These are phyloP conservation scores for Bergia sp. DNA, from an alignment of 92 coral and sea anemone genomes.

Conservation along the genomic window DNA sequence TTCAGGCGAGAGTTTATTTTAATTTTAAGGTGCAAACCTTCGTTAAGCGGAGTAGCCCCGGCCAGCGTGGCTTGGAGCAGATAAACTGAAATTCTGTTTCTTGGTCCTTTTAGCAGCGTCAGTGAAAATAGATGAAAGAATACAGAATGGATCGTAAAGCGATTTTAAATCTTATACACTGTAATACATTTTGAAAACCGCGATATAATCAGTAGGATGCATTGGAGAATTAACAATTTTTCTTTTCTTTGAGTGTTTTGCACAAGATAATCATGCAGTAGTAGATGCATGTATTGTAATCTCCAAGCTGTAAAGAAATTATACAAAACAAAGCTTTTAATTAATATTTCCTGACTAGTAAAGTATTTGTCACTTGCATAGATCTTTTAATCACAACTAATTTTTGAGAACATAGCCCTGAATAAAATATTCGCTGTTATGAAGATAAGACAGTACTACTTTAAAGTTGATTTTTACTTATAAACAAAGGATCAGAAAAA, in stretches of 20 bases:
- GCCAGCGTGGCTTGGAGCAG: not conserved
- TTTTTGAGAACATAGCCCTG: not conserved
- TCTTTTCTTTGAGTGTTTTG: not conserved
- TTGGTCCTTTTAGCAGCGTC: not conserved
- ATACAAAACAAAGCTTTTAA: no score
- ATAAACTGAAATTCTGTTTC: not conserved
- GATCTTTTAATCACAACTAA: not conserved
- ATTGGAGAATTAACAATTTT: not conserved
- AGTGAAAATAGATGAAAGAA: not conserved
- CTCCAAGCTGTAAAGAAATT: not conserved
- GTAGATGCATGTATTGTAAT: not conserved
- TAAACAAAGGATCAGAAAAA: no score
- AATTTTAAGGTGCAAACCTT: conserved; percentile 14
- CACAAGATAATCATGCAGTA: not conserved
- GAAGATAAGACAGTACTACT: not conserved
- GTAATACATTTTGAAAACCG: not conserved
- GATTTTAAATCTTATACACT: not conserved
- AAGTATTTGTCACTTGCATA: not conserved
- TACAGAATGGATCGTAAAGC: not conserved
- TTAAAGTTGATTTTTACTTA: not conserved
- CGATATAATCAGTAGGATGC: not conserved
- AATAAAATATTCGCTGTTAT: not conserved
- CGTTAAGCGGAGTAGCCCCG: conserved; percentile 10
- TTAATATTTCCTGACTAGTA: not conserved
- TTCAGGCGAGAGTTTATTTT: conserved; percentile 43